These are phyloP conservation scores for Kryptopterus vitreolus DNA, from an alignment of 2,797 vertebrate genomes.

Conservation along the genomic window DNA sequence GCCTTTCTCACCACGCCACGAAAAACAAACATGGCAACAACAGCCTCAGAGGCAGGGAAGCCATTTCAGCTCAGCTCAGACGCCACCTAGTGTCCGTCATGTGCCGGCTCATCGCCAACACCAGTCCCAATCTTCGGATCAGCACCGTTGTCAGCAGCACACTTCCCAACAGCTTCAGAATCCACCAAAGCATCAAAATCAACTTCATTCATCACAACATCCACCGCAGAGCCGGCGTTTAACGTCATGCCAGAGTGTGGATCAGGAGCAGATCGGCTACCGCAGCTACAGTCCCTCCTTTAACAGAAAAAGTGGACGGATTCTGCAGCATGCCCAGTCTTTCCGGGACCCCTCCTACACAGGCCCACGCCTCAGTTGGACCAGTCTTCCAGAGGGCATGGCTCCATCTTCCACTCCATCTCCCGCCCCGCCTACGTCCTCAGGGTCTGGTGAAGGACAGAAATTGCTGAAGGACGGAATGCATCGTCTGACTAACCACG, in stretches of 20 bases:
- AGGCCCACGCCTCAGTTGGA: slow-evolving; percentile 79
- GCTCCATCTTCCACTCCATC: slow-evolving; percentile 47
- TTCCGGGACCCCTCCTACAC: slow-evolving; percentile 89
- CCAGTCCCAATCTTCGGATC: slow-evolving; percentile 20
- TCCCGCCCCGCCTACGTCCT: slow-evolving; percentile 45
- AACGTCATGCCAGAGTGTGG: slow-evolving; percentile 76
- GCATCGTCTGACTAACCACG: slow-evolving; percentile 75
- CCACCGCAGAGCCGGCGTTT: slow-evolving; percentile 65
- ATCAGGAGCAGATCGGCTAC: slow-evolving; percentile 90
- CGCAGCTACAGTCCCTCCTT: slow-evolving; percentile 97
- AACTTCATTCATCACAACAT: slow-evolving; percentile 28
- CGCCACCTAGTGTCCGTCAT: slow-evolving; percentile 60
- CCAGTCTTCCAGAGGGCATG: slow-evolving; percentile 68
- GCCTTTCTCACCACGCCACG: slow-evolving; percentile 73
- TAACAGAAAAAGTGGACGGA: slow-evolving; percentile 89
- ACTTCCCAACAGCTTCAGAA: slow-evolving; percentile 38
- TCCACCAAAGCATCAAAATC: slow-evolving; percentile 39
- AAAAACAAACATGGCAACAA: slow-evolving; percentile 70
- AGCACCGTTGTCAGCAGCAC: slow-evolving; percentile 52
- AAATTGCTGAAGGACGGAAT: slow-evolving; percentile 55
- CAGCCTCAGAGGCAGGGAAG: slow-evolving; percentile 65
- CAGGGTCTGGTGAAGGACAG: slow-evolving; percentile 63
- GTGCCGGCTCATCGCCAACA: slow-evolving; percentile 45
- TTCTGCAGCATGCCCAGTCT: slow-evolving; percentile 86
- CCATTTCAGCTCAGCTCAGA: slow-evolving; percentile 61